Evolutionary conservation across 2,797 vertebrate genomes (phyloP), one percentile per base, ranked within the genome.

Genomic region (Sarcoramphus papa): DNA sequence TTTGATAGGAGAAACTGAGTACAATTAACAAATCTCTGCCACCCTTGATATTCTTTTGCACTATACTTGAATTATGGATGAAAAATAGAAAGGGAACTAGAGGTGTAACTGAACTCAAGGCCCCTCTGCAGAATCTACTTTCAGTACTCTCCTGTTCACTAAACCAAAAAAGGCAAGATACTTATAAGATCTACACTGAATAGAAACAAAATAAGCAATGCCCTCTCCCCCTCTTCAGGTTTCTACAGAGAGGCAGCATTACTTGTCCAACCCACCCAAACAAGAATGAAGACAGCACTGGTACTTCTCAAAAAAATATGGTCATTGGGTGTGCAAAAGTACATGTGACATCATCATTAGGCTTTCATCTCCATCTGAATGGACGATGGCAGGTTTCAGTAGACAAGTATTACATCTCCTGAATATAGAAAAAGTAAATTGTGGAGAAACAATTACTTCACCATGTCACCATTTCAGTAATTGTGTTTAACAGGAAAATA

Each of bases 391-490:
- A 37, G 15, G 16, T 67, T 51, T 65, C 53, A 81, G 31, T 9
- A 72, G 37, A 2, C 13, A 40, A 47, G 28, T 33, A 18, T 37
- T 35, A 33, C 6, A 51, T 6, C 45, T 80, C 43, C 33, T 14
- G 16, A 51, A 24, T 9, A 47, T 0, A 45, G 23, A 51, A 59
- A 74, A 51, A 57, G 25, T 28, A 43, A 50, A n/a, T 31, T 17
- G 7, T 45, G 33, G 37, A 59, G 33, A 65, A 81, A 74, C 45
- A 40, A 21, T 7, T 30, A 40, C 13, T 73, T 16, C 27, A 65
- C 16, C 2, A 2, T 30, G 68, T 59, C 60, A 88, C 37, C 4
- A 0, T 73, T 45, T n/a, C 1, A 0, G 22, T 28, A 22, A 31
- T 48, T 5, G 13, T 20, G 13, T 28, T 40, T 53, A 82, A 47